Base-by-base conservation (phyloP, 1,140 invertebrate species). In the Drosophila bipectinata region DNA sequence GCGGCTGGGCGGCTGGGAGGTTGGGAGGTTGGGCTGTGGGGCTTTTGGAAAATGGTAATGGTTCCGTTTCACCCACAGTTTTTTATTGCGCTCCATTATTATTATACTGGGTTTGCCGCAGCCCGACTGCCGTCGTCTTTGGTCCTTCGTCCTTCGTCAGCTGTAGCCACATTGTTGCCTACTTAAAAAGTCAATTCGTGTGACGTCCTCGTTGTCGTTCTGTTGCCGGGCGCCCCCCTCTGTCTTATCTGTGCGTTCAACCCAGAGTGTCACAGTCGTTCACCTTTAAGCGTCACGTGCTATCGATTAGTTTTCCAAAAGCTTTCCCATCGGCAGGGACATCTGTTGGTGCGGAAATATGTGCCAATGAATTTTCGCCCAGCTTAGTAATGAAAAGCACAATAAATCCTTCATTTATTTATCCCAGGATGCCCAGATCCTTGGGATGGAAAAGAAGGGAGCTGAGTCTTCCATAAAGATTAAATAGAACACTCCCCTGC, bases 161-260 rank as follows among this genome's bases (percentile, higher is more conserved):
- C 59, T 75, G 63, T 60, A 59, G 48, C 51, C 51, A 58, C 69
- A 79, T 73, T 76, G 73, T 76, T 76, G 78, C 59, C 81, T 88
- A 82, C 83, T 87, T 83, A 88, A 83, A 87, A 88, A 83, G 83
- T 88, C 83, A 87, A 87, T 79, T 87, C 67, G 72, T 79, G 77
- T 77, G 74, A 79, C 76, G 41, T 77, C 62, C 45, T 44, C 39
- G 37, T 60, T 45, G 57, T 39, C 59, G 39, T 77, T 71, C 73
- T 69, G 62, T 84, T 84, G 81, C 62, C 72, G 48, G 59, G 64
- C 57, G 26, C 30, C 54, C 48, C 15, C 15, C 24, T 8, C 34
- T 37, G 54, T 67, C 77, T 72, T 72, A 58, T 41, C 62, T 71
- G 72, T 56, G 45, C 47, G 28, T 62, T 74, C 64, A 76, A 76